phyloP scores from a whole-genome alignment of 2,797 vertebrate species.

The Chelon labrosus region DNA sequence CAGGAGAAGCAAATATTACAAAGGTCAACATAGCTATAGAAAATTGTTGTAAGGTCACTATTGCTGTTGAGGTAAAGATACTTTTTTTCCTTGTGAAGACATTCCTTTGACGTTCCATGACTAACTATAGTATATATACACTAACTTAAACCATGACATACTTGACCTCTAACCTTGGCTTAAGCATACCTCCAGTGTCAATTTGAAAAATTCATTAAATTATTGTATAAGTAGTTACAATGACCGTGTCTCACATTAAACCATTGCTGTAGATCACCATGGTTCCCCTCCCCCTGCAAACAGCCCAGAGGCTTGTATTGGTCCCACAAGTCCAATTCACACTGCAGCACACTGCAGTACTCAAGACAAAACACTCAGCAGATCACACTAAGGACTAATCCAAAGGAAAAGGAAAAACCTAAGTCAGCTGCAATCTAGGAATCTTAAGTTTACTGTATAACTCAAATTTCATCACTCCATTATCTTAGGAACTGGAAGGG shows the following conservation, averaged over 20 bases:
- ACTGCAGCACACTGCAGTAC: conserved; percentile 75
- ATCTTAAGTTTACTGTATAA: not conserved
- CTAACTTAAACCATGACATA: not conserved
- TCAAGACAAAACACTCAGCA: conserved; percentile 60
- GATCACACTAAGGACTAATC: conserved; percentile 37
- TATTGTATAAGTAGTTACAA: conserved; percentile 1
- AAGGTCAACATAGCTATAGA: conserved; percentile 6
- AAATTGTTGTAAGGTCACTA: conserved; percentile 1
- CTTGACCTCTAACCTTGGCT: too few species aligned
- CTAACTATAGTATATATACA: not conserved
- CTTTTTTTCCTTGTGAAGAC: not conserved
- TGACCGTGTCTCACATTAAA: conserved; percentile 26
- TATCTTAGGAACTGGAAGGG: conserved; percentile 1
- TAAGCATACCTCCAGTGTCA: too few species aligned
- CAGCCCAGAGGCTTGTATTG: conserved; percentile 52
- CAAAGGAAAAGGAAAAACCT: conserved; percentile 3
- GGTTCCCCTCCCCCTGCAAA: conserved; percentile 43
- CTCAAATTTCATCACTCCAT: too few species aligned
- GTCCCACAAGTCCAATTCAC: conserved; percentile 68
- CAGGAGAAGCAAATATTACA: conserved; percentile 21
- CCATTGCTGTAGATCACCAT: conserved; percentile 29
- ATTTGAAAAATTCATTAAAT: too few species aligned
- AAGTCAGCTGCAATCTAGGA: conserved; percentile 27
- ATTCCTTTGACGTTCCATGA: conserved; percentile 9
- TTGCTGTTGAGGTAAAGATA: too few species aligned